A percentile compares a stretch with the other conserved stretches of the same genome.
phyloP scores from a whole-genome alignment of 53 echinoderm and acorn worm species.

The Glandiceps talaboti region DNA sequence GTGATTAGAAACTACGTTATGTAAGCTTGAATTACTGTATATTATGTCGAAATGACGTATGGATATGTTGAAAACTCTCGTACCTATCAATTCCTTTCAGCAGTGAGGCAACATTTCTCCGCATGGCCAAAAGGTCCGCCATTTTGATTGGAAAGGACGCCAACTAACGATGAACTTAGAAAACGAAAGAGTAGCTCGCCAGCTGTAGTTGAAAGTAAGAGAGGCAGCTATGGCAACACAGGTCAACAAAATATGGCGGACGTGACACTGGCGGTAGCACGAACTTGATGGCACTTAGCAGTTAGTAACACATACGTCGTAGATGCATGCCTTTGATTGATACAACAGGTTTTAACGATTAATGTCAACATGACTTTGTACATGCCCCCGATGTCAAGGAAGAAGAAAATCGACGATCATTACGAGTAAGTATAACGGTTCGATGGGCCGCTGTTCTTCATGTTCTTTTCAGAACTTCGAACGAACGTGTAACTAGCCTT shows the following conservation, averaged over 20 bases:
- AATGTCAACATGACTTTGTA: background rate
- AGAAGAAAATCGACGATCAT: slow-evolving; percentile 24
- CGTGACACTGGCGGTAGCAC: background rate
- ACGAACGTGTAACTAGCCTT: no score
- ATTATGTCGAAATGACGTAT: no score
- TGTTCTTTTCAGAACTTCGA: no score
- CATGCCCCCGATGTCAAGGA: slow-evolving; percentile 6
- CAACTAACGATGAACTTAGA: background rate
- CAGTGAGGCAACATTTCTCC: slow-evolving; percentile 48
- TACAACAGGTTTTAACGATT: no score
- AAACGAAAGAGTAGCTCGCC: background rate
- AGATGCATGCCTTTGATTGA: no score
- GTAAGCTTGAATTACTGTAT: no score
- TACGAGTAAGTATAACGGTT: background rate
- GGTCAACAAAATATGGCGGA: background rate
- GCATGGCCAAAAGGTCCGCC: background rate
- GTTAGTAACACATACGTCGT: no score
- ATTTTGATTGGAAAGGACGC: background rate
- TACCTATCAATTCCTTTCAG: slow-evolving; percentile 94
- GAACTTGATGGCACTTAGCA: no score
- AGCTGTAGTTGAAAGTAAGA: background rate
- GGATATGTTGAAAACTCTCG: background rate
- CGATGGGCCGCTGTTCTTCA: no score
- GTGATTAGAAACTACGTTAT: no score
- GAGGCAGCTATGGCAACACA: background rate